Conservation (phyloP, 2,797 vertebrate species). For the Ctenopoma kingsleyae region DNA sequence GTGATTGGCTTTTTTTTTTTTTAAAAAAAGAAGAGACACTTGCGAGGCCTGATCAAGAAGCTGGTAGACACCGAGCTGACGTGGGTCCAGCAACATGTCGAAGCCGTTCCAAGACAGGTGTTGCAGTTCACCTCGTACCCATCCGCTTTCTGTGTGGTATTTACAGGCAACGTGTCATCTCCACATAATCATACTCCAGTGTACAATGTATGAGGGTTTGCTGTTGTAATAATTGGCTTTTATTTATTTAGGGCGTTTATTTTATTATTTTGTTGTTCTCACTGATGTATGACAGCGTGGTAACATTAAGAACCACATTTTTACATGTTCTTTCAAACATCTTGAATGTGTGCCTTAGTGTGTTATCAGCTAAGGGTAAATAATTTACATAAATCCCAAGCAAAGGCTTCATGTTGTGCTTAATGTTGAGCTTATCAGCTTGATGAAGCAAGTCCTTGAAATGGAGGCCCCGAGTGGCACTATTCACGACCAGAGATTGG, state of each 20-base stretch:
- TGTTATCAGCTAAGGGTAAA: constrained; percentile 72
- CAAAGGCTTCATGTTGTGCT: constrained; percentile 46
- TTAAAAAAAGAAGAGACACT: not conserved
- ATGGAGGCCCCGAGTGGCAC: constrained; percentile 12
- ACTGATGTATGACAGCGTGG: constrained; percentile 1
- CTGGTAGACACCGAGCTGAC: constrained; percentile 4
- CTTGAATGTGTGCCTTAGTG: constrained; percentile 22
- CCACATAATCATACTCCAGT: not conserved
- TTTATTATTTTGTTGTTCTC: not conserved
- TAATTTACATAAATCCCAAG: constrained; percentile 70
- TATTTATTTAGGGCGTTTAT: not conserved
- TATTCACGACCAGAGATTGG: not conserved
- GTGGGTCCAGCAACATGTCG: constrained; percentile 14
- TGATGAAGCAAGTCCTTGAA: constrained; percentile 48
- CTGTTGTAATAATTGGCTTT: not conserved
- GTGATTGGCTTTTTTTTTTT: not conserved
- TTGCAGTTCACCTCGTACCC: not conserved
- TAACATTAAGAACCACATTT: constrained; percentile 3
- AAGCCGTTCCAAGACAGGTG: constrained; percentile 42
- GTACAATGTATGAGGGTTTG: no score
- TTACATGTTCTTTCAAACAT: constrained; percentile 28
- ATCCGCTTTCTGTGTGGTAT: not conserved
- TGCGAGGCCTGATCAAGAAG: constrained; percentile 28
- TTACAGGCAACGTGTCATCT: not conserved
- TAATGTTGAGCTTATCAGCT: constrained; percentile 54